Percentiles rank a stretch among this genome's conserved stretches.
These are phyloP conservation scores for Heliconius hermathena DNA, from an alignment of 1,140 invertebrate species.

Conservation along the genomic window DNA sequence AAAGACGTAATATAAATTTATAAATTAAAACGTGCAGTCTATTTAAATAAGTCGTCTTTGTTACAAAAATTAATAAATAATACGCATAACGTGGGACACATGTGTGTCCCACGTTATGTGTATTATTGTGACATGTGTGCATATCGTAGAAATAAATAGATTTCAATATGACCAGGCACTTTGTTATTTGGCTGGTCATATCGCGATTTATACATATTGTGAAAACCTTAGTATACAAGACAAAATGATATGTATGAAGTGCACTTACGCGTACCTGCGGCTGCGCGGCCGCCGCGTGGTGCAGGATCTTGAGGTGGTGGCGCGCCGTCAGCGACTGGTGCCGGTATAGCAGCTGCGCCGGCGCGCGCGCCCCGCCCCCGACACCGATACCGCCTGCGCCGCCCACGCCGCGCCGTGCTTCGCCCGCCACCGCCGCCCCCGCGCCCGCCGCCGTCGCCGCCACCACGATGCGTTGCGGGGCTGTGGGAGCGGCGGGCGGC, in stretches of 20 bases:
- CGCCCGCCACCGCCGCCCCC: constrained; percentile 31
- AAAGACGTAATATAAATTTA: no score
- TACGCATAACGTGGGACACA: no score
- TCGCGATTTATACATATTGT: no score
- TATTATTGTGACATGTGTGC: no score
- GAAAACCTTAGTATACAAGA: neutral
- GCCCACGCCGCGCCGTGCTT: constrained; percentile 31
- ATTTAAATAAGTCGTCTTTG: no score
- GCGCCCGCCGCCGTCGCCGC: constrained; percentile 46
- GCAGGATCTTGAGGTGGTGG: constrained; percentile 67
- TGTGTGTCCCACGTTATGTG: no score
- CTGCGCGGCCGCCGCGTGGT: constrained; percentile 49
- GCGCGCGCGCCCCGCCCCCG: constrained; percentile 42
- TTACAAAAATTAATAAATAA: no score
- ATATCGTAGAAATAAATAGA: no score
- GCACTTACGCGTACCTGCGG: constrained; percentile 46
- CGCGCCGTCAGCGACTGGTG: constrained; percentile 48
- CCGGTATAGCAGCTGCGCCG: constrained; percentile 35
- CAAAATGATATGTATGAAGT: neutral
- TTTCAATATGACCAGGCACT: no score
- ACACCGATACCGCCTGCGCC: constrained; percentile 17
- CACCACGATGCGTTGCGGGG: constrained; percentile 81
- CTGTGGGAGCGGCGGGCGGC: constrained; percentile 48
- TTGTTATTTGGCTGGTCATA: no score
- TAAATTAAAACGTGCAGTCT: no score